Conservation (phyloP, 1,140 invertebrate species). For the Penaeus chinensis region DNA sequence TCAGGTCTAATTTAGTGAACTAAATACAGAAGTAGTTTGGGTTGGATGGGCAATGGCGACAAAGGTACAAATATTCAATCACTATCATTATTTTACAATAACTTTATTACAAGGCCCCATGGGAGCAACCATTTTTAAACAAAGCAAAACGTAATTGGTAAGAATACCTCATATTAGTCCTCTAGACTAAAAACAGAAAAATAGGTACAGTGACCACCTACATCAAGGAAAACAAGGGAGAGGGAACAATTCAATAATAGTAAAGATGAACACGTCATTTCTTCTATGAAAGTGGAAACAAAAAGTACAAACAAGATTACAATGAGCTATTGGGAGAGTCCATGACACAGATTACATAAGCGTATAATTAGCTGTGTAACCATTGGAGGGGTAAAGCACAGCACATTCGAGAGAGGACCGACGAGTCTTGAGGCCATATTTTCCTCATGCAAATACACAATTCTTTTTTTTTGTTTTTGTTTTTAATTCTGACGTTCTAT, state of each 20-base stretch:
- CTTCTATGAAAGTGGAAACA: constrained; percentile 26
- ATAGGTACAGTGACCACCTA: constrained; percentile 36
- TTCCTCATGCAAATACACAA: constrained; percentile 25
- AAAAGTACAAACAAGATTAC: constrained; percentile 37
- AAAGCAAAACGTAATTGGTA: constrained; percentile 36
- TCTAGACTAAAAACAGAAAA: constrained; percentile 46
- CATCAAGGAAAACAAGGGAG: constrained; percentile 25
- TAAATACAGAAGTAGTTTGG: background rate
- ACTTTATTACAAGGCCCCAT: constrained; percentile 45
- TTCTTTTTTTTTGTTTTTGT: constrained; percentile 27
- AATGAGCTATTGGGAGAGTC: constrained; percentile 39
- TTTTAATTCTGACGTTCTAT: constrained; percentile 29
- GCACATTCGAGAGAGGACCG: constrained; percentile 40
- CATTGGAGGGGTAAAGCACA: constrained; percentile 42
- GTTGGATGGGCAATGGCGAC: constrained; percentile 40
- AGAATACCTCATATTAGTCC: constrained; percentile 39
- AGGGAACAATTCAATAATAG: no score
- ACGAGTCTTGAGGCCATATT: constrained; percentile 32
- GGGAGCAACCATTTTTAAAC: constrained; percentile 39
- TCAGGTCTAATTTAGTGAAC: constrained; percentile 7
- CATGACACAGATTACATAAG: constrained; percentile 56
- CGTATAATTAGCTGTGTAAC: constrained; percentile 54
- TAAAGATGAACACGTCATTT: background rate
- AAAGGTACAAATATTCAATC: constrained; percentile 46
- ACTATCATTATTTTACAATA: constrained; percentile 49